Evolutionary conservation across 1,140 invertebrate species (phyloP).

Genomic region (Heliconius congener): DNA sequence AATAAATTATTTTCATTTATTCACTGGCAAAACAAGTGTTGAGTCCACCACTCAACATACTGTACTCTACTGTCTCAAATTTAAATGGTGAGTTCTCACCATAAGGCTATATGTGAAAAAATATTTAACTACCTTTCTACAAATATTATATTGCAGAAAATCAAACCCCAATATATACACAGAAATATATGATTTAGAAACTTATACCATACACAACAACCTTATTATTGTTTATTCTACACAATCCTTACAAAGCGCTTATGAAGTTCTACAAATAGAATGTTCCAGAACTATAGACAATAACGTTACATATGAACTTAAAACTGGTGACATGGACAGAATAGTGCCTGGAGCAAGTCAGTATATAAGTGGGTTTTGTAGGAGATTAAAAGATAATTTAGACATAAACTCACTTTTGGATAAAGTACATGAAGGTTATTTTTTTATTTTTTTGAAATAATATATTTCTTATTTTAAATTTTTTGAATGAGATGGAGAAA

Average conservation of each 20-base stretch:
- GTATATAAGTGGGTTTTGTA: constrained; percentile 66
- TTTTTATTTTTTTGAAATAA: too few species aligned
- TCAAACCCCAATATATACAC: constrained; percentile 54
- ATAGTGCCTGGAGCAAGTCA: constrained; percentile 61
- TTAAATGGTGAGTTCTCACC: background rate
- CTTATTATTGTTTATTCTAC: constrained; percentile 62
- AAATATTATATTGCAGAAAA: constrained; percentile 44
- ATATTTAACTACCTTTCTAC: too few species aligned
- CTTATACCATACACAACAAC: constrained; percentile 59
- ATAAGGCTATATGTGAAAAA: too few species aligned
- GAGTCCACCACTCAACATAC: too few species aligned
- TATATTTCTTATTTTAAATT: too few species aligned
- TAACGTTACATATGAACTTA: constrained; percentile 60
- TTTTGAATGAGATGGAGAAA: too few species aligned
- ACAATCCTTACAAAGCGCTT: constrained; percentile 61
- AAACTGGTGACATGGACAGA: constrained; percentile 58
- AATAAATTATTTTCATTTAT: too few species aligned
- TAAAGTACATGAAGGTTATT: constrained; percentile 64
- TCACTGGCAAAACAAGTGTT: too few species aligned
- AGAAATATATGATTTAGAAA: constrained; percentile 52
- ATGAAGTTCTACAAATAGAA: constrained; percentile 69
- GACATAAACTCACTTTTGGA: constrained; percentile 65
- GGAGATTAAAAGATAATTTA: constrained; percentile 53
- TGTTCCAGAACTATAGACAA: constrained; percentile 59
- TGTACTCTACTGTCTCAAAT: background rate